Percentiles rank a stretch among this genome's conserved stretches.
These are phyloP conservation scores for Limnephilus rhombicus DNA, from an alignment of 2,888 invertebrate species.

Conservation along the genomic window DNA sequence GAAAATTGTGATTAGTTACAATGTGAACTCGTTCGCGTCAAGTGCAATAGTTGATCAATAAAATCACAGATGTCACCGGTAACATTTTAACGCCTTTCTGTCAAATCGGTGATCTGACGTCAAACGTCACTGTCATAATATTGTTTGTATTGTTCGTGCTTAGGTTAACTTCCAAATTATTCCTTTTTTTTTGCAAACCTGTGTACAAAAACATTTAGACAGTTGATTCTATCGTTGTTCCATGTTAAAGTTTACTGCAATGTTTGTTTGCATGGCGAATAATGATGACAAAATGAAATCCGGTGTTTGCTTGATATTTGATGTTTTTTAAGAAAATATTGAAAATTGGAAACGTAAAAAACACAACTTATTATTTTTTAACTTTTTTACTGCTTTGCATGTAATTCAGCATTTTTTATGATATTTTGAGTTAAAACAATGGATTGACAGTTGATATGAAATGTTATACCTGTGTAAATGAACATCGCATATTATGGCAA, in stretches of 20 bases:
- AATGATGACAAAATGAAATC: background rate
- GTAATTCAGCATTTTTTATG: background rate
- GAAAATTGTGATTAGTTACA: background rate
- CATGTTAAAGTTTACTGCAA: background rate
- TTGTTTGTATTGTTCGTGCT: background rate
- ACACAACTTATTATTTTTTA: background rate
- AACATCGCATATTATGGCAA: background rate
- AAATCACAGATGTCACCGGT: background rate
- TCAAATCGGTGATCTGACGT: background rate
- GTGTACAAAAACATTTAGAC: background rate
- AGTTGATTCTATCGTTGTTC: background rate
- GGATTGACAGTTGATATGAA: background rate
- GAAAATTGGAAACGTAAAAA: slow-evolving; percentile 10
- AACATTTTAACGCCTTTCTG: background rate
- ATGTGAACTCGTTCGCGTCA: background rate
- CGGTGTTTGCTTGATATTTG: slow-evolving; percentile 9
- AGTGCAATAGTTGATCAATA: background rate
- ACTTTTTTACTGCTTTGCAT: background rate
- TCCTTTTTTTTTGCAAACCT: background rate
- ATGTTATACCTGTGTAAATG: background rate
- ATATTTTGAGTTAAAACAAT: background rate
- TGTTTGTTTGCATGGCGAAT: slow-evolving; percentile 2
- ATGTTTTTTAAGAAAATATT: slow-evolving; percentile 20
- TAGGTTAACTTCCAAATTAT: background rate
- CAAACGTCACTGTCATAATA: background rate